Base-by-base conservation (phyloP, 2,113 vertebrate genomes). In the Tyto alba region DNA sequence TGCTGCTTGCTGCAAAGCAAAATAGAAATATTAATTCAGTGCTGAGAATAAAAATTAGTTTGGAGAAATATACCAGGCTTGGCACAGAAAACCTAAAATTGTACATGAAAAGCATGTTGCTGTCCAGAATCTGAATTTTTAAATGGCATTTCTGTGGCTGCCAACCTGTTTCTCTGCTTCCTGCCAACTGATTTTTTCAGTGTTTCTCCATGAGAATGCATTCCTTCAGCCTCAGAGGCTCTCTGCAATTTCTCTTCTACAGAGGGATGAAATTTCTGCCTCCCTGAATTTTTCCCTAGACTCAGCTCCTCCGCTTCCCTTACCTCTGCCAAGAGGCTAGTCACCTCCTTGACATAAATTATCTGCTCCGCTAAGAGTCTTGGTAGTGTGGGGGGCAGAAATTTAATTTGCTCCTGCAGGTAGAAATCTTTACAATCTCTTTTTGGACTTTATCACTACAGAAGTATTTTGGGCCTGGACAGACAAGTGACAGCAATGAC, bases 271-370 rank as follows among this genome's bases (percentile, higher is more conserved):
- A 67, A 55, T 29, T 55, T 78, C 36, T 38, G 11, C 71, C 40
- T 67, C 47, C 48, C 26, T 17, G 30, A 81, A 17, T 41, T 86
- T 87, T 62, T n/a, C 85, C 77, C 40, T 18, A 15, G 34, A 41
- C 16, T 63, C 2, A 0, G 8, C 73, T 78, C 38, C 45, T 81
- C 29, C 1, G 0, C 50, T 83, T 77, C 62, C 43, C 41, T 38
- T 29, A 1, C 69, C 17, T 53, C 64, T n/a, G 41, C 59, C 60
- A 69, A 60, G 38, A 60, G 41, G 27, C 60, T 1, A 0, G 19
- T 50, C 53, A 62, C 13, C 53, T 77, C 25, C 73, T 59, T 34
- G 30, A 56, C 63, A 48, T 62, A 77, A 85, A 85, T 82, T 88
- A 53, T 55, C 66, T 43, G 8, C 66, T 91, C 48, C 27, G 12